Percentiles rank a stretch among this genome's conserved stretches.
These are phyloP conservation scores for Nudaria mundana DNA, from an alignment of 2,888 invertebrate species.

Conservation along the genomic window DNA sequence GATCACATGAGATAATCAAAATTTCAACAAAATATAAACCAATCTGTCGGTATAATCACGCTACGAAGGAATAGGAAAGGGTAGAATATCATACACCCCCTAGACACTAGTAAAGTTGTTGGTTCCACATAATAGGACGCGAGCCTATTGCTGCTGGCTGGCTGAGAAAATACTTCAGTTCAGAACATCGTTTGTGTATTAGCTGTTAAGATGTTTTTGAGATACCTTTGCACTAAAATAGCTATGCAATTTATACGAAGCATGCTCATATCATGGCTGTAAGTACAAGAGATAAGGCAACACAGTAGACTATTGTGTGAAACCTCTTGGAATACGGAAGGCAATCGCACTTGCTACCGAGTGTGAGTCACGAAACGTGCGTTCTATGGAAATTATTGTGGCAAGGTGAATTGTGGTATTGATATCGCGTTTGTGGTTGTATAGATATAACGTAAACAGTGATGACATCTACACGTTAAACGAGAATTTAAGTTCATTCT, in stretches of 20 bases:
- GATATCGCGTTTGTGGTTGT: neutral
- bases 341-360: slow-evolving; percentile 15
- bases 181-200: no score
- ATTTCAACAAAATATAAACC: no score
- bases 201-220: no score
- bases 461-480: neutral
- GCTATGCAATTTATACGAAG: neutral
- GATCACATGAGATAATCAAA: no score
- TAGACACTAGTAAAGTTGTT: no score
- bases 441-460: neutral
- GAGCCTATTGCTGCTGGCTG: no score
- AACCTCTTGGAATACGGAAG: slow-evolving; percentile 15
- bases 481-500: neutral
- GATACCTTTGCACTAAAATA: no score
- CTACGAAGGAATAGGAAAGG: no score
- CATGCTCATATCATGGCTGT: neutral
- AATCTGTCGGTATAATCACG: no score
- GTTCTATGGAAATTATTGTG: slow-evolving; percentile 23
- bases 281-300: neutral
- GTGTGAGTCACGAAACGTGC: slow-evolving; percentile 24
- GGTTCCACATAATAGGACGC: no score
- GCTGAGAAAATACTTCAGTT: no score
- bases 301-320: slow-evolving; percentile 5
- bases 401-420: slow-evolving; percentile 13
- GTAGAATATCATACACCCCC: no score